Percentiles rank a stretch among this genome's conserved stretches.
phyloP scores from a whole-genome alignment of 1,140 invertebrate genomes.

The Drosophila tropicalis region DNA sequence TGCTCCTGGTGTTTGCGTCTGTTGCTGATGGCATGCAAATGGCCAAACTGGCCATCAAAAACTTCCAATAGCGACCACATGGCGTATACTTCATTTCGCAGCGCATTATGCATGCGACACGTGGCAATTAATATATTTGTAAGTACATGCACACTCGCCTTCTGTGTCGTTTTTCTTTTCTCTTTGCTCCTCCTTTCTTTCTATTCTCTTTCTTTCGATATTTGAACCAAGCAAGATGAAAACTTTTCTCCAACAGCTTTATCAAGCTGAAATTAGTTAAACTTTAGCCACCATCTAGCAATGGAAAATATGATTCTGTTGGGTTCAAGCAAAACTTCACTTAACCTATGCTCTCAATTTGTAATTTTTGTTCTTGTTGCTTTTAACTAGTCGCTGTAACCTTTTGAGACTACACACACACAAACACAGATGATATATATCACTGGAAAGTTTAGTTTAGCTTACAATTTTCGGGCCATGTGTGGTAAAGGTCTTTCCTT shows the following conservation, averaged over 20 bases:
- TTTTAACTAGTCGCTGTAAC: background rate
- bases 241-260: background rate
- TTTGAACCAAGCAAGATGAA: background rate
- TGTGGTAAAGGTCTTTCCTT: too few species aligned
- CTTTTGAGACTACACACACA: background rate
- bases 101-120: constrained; percentile 43
- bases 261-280: constrained; percentile 1
- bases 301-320: background rate
- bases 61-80: constrained; percentile 41
- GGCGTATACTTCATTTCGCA: constrained; percentile 65
- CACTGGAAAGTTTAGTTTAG: too few species aligned
- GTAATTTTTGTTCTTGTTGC: background rate
- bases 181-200: background rate
- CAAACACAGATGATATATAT: constrained; percentile 1
- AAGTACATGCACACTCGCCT: background rate
- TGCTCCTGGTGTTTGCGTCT: constrained; percentile 17
- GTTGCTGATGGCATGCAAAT: constrained; percentile 48
- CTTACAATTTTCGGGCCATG: too few species aligned
- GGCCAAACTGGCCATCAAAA: constrained; percentile 38
- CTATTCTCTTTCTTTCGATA: background rate
- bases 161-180: background rate
- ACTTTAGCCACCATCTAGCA: background rate
- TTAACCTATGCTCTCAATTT: background rate
- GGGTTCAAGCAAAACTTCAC: background rate
- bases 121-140: constrained; percentile 44